Evolutionary conservation across 1,140 invertebrate species (phyloP).

Genomic region (Drosophila athabasca): DNA sequence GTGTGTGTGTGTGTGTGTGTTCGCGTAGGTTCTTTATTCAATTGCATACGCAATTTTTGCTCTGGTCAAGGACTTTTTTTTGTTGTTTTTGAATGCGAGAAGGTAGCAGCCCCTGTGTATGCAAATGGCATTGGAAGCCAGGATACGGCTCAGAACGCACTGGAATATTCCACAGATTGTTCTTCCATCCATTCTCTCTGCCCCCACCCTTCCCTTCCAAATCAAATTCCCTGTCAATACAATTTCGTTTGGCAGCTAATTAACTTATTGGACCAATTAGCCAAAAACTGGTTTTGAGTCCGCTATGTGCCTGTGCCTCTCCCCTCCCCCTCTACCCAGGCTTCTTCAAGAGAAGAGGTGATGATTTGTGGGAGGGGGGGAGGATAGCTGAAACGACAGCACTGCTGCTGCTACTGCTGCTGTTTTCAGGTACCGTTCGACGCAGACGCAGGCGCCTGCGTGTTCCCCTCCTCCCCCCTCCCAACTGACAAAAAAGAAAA

Average conservation of each 20-base stretch:
- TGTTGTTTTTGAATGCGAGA: background rate
- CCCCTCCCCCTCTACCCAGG: background rate
- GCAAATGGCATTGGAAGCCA: conserved; percentile 39
- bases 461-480: conserved; percentile 2
- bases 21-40: conserved; percentile 19
- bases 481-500: conserved; percentile 11
- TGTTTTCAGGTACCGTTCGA: conserved; percentile 17
- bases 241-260: conserved; percentile 23
- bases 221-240: conserved; percentile 26
- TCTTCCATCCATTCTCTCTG: too few relatives aligned
- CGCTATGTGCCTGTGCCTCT: background rate
- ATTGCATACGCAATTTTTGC: conserved; percentile 5
- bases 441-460: conserved; percentile 52
- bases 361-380: background rate
- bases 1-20: background rate
- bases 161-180: too few relatives aligned
- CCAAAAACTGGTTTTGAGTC: conserved; percentile 15
- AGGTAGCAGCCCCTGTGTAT: too few relatives aligned
- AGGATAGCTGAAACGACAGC: conserved; percentile 2
- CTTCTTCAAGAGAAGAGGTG: too few relatives aligned
- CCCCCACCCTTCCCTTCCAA: background rate
- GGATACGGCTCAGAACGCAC: too few relatives aligned
- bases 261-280: conserved; percentile 16
- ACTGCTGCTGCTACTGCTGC: conserved; percentile 24
- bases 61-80: conserved; percentile 44